Evolutionary conservation across 2,113 vertebrate genomes (phyloP), one percentile per base, ranked within the genome.

Genomic region (Eublepharis macularius): DNA sequence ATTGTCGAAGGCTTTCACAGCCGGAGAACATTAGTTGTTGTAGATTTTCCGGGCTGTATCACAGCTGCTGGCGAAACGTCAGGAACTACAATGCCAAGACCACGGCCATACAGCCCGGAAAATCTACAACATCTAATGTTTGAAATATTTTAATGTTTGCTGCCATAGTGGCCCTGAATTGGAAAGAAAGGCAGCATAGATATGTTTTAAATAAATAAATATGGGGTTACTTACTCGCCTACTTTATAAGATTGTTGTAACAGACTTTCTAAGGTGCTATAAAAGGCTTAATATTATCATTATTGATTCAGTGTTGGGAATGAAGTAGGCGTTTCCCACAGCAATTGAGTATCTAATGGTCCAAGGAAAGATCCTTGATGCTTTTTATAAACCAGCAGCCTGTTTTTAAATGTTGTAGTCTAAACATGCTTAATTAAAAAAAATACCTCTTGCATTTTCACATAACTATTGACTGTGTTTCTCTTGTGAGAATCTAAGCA

Each of bases 291-390:
- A 21, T n/a, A 47, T 36, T 69, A 54, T 2, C 21, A 57, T n/a
- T 32, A 26, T n/a, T 70, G 45, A 16, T 70, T 45, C 41, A 83
- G 80, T 24, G 8, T 14, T 10, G 29, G 26, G 11, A 68, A 68
- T 39, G 34, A 60, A 86, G 68, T 49, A 39, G 26, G 74, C 87
- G 12, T 4, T 79, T 41, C 34, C 69, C 78, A 21, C 13, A 86
- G n/a, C n/a, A 63, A 0, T 90, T 85, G 73, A 6, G 12, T 86
- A 45, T 81, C 12, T 85, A 82, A 36, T 2, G 89, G 86, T 89
- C 21, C 47, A 39, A 4, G 24, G 57, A 13, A 49, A 68, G 32
- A 36, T 39, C 45, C 11, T 36, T 41, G 29, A 57, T 43, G 47
- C 29, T n/a, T 72, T 78, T 57, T n/a, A 45, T 78, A 24, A 78